Evolutionary conservation across 1,140 invertebrate genomes (phyloP).

Genomic region (Polyergus mexicanus): DNA sequence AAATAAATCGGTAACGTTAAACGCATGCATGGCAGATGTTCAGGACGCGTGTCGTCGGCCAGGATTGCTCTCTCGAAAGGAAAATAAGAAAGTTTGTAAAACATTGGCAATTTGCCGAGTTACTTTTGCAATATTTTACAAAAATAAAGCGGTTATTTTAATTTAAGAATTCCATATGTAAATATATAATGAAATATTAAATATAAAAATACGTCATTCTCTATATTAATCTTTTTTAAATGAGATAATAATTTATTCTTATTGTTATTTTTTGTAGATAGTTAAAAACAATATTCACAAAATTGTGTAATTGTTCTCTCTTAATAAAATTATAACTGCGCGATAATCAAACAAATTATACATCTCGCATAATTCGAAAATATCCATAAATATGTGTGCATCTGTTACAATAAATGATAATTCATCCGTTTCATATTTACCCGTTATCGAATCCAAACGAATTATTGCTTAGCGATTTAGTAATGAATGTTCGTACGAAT

Average conservation of each 20-base stretch:
- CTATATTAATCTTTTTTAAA: neutral
- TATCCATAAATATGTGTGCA: neutral
- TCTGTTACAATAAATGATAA: constrained; percentile 1
- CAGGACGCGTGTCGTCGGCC: constrained; percentile 21
- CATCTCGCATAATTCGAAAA: neutral
- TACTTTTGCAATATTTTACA: constrained; percentile 19
- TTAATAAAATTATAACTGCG: constrained; percentile 4
- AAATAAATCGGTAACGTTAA: constrained; percentile 69
- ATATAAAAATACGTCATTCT: neutral
- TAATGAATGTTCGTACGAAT: constrained; percentile 31
- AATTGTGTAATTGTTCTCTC: neutral
- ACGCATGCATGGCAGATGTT: constrained; percentile 63
- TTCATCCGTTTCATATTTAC: constrained; percentile 10
- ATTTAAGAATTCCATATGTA: neutral
- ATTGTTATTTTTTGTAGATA: neutral
- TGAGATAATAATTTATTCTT: neutral
- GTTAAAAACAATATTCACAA: constrained; percentile 30
- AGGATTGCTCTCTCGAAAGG: constrained; percentile 41
- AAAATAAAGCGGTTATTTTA: neutral
- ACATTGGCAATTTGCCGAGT: constrained; percentile 23
- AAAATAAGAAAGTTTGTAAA: constrained; percentile 63
- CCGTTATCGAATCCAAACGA: constrained; percentile 2
- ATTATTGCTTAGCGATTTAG: constrained; percentile 41
- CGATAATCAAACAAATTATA: constrained; percentile 13
- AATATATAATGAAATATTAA: neutral